Evolutionary conservation across 92 coral and sea anemone species (phyloP), one percentile per base, ranked within the genome.

Genomic region (Epizoanthus rinbou): DNA sequence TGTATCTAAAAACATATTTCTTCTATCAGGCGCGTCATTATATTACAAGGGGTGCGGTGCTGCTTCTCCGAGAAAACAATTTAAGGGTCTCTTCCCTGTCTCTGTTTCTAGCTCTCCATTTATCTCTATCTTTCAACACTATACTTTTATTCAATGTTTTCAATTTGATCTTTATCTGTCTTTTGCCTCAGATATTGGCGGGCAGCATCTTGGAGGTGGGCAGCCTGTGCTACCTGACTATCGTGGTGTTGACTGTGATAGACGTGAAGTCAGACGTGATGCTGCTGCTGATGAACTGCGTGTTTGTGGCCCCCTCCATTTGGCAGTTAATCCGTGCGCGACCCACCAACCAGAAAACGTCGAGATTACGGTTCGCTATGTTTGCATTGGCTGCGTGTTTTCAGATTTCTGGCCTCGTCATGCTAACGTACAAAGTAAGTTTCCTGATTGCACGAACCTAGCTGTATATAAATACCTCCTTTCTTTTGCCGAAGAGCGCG

Each of bases 211-310:
- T 47, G 14, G 87, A 84, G 50, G 87, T 84, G 37, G 58, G 76
- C 47, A 74, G 82, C 28, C 6, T 84, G 22, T 84, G 87, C 60
- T 84, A 84, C 63, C 69, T 84, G 17, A 28, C 83, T 25, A 74
- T 84, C 57, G 82, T 80, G 8, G 82, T 84, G 33, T 53, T 84
- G 28, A 84, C 87, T 1, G 39, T 84, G 14, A 64, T 73, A 6
- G 87, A 84, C 19, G 67, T 84, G 6, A 23, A 64, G 69, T 3
- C 13, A 5, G 69, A 64, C 21, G 33, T 21, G 69, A 22, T 64
- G 33, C 69, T 64, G 25, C 31, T 64, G 15, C 35, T 85, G 17
- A 75, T 85, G 83, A 85, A 57, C 43, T 85, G 88, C 39, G 88
- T 85, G 37, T 45, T 73, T 56, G 6, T 75, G 68, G 69, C 45